phyloP scores from a whole-genome alignment of 2,797 vertebrate species.

The Vespertilio murinus region DNA sequence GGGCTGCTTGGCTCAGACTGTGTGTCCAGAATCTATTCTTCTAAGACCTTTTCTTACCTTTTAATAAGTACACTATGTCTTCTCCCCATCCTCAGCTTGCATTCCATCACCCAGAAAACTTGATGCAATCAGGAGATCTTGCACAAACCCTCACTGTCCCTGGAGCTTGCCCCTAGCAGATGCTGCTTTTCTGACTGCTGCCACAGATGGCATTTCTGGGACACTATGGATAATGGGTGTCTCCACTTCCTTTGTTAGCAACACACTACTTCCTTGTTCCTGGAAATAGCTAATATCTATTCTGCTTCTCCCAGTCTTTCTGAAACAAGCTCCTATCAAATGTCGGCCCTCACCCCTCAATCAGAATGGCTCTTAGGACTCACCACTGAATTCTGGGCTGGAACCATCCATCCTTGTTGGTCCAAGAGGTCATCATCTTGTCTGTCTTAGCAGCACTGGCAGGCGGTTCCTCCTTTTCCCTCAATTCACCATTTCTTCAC shows the following conservation, averaged over 20 bases:
- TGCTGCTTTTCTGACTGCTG: neutral
- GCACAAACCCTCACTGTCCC: neutral
- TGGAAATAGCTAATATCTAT: neutral
- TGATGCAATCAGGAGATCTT: neutral
- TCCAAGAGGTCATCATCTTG: neutral
- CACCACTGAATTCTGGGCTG: neutral
- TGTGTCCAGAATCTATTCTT: neutral
- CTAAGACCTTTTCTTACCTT: neutral
- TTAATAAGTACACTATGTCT: neutral
- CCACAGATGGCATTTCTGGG: neutral
- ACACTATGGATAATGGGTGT: neutral
- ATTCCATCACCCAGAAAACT: neutral
- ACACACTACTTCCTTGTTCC: neutral
- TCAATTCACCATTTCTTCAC: neutral
- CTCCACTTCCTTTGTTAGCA: neutral
- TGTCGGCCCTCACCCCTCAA: neutral
- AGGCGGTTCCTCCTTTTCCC: accelerated
- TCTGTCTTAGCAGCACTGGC: neutral
- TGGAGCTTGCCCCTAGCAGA: too few species aligned
- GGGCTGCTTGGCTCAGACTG: neutral
- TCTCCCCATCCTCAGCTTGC: neutral
- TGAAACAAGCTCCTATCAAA: neutral
- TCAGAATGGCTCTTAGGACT: neutral
- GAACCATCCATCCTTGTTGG: neutral
- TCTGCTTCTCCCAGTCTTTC: neutral